Evolutionary conservation across 2,888 invertebrate species (phyloP), one percentile per base, ranked within the genome.

Genomic region (Argyra leucocephala): DNA sequence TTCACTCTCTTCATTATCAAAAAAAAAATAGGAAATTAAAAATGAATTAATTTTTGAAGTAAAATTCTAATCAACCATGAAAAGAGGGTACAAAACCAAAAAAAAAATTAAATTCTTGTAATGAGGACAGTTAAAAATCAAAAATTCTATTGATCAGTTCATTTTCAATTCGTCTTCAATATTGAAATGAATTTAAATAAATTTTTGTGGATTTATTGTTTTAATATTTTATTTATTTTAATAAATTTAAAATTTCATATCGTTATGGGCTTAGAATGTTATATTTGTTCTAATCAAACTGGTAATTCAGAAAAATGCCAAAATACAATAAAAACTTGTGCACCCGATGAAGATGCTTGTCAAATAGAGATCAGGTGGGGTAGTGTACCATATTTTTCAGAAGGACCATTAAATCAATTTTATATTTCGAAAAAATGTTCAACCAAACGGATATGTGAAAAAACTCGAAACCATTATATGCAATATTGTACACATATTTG

Each of bases 341-440:
- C 92, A 70, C 87, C 88, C 71, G 88, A 86, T 48, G 48, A 48
- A n/a, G 76, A 76, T 69, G 73, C 73, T 0, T 79, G 78, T 60
- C 83, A 91, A 69, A 89, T 96, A 0, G 91, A 92, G 78, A 91
- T 96, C 36, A 87, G 87, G 78, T 97, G 96, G 96, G 94, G 96
- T 74, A 78, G 78, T 62, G 91, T 91, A n/a, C 94, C 94, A 0
- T 96, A 96, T 76, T 97, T 95, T 91, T 90, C 91, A 0, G 91
- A 91, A 75, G 92, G 94, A 26, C 93, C 94, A 0, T 86, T 90
- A 66, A 94, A 97, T 75, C 95, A 96, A 74, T 93, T 90, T 79
- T 96, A 93, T 74, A 87, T 97, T 61, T 93, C 93, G 0, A 97
- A 97, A 78, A 82, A 87, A 63, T 97, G 97, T 82, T 88, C 93